Evolutionary conservation across 2,888 invertebrate species (phyloP), one percentile per base, ranked within the genome.

Genomic region (Parapristionchus giblindavisi): DNA sequence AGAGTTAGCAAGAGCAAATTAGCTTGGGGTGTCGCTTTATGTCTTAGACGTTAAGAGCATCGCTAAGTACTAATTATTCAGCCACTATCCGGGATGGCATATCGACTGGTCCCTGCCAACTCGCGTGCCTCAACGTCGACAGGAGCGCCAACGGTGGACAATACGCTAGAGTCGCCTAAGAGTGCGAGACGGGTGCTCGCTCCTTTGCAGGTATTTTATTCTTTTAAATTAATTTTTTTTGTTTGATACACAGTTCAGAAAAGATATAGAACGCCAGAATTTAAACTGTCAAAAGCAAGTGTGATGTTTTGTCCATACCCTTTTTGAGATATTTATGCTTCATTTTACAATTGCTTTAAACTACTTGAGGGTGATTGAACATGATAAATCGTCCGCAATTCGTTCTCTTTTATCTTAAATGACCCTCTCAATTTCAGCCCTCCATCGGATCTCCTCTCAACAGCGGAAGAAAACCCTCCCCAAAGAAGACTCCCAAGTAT

Each of bases 401-500:
- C 43, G 8, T 43, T 43, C 43, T 43, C 43, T 17, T 14, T 8
- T 43, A 43, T 43, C 43, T 43, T 43, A 17, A 43, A 43, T 43
- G 43, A 43, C 17, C 43, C 17, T 17, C 6, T 27, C 24, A 11
- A 8, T 32, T 29, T 60, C 56, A 71, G 70, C 70, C 54, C 6
- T 56, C 70, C 1, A 40, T 71, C 36, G 32, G 40, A 17, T 71
- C 70, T 27, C 70, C 70, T 40, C 70, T 54, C 1, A 36, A 27
- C 27, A 24, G 8, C 27, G 70, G 70, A 1, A 11, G 24, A 21
- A 27, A 2, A 8, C 11, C 4, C 1, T 36, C 38, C 3, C 70
- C 54, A 24, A 71, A 71, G 70, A 71, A 71, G 21, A 71, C 70
- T 29, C 70, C 70, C 38, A 71, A 54, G 1, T 27, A 56, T 52